Conservation (phyloP, 2,888 invertebrate genomes). For the Drosophila greeni region DNA sequence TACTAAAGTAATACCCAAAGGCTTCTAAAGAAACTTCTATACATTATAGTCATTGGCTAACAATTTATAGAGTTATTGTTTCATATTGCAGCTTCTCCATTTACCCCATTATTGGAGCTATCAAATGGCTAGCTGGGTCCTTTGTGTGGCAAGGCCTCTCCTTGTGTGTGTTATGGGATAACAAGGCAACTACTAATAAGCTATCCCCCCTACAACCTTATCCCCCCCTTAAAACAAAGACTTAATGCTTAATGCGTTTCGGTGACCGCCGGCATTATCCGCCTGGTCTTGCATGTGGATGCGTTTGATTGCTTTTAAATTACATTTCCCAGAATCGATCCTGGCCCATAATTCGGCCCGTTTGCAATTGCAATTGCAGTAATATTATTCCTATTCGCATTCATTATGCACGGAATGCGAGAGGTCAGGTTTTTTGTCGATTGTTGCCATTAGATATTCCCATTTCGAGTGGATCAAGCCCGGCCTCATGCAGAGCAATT, state of each 20-base stretch:
- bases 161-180: neutral
- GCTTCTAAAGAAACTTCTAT: neutral
- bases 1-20: neutral
- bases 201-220: neutral
- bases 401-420: conserved; percentile 15
- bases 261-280: conserved; percentile 51
- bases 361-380: conserved; percentile 28
- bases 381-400: conserved; percentile 20
- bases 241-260: conserved; percentile 51
- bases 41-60: neutral
- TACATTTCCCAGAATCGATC: conserved; percentile 47
- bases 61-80: conserved; percentile 1
- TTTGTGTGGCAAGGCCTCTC: neutral
- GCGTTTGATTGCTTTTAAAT: conserved; percentile 67
- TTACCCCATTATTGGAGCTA: conserved; percentile 5
- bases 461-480: conserved; percentile 21
- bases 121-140: conserved; percentile 10
- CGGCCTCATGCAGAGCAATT: conserved; percentile 20
- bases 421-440: conserved; percentile 8
- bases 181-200: neutral
- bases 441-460: conserved; percentile 19
- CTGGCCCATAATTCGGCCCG: conserved; percentile 38
- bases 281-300: conserved; percentile 54
- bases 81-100: neutral
- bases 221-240: conserved; percentile 24